phyloP scores from a whole-genome alignment of 1,140 invertebrate genomes.

The Nephila pilipes region DNA sequence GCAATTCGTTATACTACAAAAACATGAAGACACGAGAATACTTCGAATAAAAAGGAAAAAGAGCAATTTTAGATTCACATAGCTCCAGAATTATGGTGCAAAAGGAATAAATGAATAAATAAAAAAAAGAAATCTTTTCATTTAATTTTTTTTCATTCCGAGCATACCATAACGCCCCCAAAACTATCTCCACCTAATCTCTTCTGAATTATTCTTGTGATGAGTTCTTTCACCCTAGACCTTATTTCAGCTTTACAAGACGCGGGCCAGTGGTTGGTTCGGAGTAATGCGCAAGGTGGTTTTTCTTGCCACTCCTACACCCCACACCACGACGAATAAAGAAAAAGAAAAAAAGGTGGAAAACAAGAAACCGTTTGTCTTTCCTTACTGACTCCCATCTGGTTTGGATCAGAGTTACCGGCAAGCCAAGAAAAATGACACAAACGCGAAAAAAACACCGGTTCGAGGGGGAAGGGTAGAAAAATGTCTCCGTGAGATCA shows the following conservation, averaged over 20 bases:
- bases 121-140: not conserved
- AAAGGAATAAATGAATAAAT: too few relatives aligned
- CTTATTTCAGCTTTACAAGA: not conserved
- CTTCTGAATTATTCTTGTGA: conserved; percentile 32
- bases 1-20: too few relatives aligned
- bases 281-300: conserved; percentile 25
- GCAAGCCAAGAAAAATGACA: conserved; percentile 59
- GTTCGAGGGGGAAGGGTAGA: not conserved
- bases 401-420: conserved; percentile 65
- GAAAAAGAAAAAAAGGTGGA: not conserved
- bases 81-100: too few relatives aligned
- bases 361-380: conserved; percentile 68
- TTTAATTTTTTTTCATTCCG: not conserved
- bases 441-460: not conserved
- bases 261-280: not conserved
- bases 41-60: too few relatives aligned
- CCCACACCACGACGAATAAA: not conserved
- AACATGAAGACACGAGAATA: too few relatives aligned
- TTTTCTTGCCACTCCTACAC: conserved; percentile 11
- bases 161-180: not conserved
- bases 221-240: conserved; percentile 62
- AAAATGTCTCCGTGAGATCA: conserved; percentile 53
- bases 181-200: not conserved
- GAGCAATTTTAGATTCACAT: too few relatives aligned
- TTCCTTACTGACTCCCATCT: conserved; percentile 46